Base-by-base conservation (phyloP, 2,888 invertebrate genomes). In the Carabus problematicus region DNA sequence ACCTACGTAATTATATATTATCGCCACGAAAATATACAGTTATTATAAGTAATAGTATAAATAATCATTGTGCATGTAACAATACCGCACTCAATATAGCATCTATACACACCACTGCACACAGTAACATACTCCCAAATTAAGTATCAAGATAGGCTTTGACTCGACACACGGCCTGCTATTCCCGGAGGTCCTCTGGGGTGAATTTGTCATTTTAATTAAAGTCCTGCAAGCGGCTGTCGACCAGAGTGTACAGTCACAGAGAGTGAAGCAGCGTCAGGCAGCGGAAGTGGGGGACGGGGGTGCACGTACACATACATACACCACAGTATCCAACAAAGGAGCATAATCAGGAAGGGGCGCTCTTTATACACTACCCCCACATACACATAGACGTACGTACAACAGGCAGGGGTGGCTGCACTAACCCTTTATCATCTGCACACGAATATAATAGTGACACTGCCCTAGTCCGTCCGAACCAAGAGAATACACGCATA, bases 181-280 rank as follows among this genome's bases (percentile, higher is more conserved):
- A 52, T 52, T 52, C 52, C 52, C 52, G 16, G 52, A 52, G 19
- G 18, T 18, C 52, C 16, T 16, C 45, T 29, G 12, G 56, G 56
- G 56, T 56, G 56, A 56, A 56, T 56, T 56, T 56, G 56, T 56
- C 56, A 56, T 56, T 56, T 56, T 56, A 56, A 56, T 56, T 56
- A 56, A 56, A 56, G 56, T 39, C n/a, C 39, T 39, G 29, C 56
- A 12, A 45, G 8, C 40, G 29, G 12, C 40, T 29, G 29, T 45
- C 45, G 14, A 56, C 19, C 56, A 52, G 19, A 52, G 19, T 49
- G 49, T 14, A 29, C 52, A 52, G 52, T 29, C 29, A 52, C 52
- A 52, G 1, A 52, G 52, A 52, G 16, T 8, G 52, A 52, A 52
- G 18, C 16, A 9, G 14, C 16, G 1, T 11, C 7, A 8, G 11